Base-by-base conservation (phyloP, 1,140 invertebrate species). In the Atta colombica region DNA sequence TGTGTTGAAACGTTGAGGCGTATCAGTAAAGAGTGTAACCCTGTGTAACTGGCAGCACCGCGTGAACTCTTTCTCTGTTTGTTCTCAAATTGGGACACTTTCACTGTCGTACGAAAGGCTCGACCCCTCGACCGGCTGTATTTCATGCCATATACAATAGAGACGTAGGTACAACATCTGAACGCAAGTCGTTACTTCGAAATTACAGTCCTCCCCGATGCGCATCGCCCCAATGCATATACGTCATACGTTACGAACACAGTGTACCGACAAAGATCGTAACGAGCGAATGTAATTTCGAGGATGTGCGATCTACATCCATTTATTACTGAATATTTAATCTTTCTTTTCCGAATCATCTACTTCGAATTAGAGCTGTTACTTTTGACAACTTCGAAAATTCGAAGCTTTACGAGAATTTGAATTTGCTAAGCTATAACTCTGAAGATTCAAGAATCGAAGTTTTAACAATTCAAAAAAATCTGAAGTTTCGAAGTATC, bases 11-110 rank as follows among this genome's bases (percentile, higher is more conserved):
- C n/a, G 28, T 68, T 63, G 49, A 31, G 49, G 16, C 8, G 31
- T 63, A 60, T 74, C 55, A 53, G 60, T 45, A 66, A 87, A 53
- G 72, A 88, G 82, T 31, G 77, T 68, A 35, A 31, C 39, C 16
- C 14, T 45, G 61, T 45, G 69, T 71, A 78, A 61, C 68, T 71
- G 31, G 53, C 60, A 28, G 49, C 87, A 31, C 71, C 85, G 77
- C 77, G 58, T 49, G 66, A 89, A 84, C 88, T 89, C 89, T 87
- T 85, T 89, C 81, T 72, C 72, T 49, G 55, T n/a, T 61, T 49
- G 55, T n/a, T 61, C 60, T 5, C 72, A 88, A 90, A 90, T 90
- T 90, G 21, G 89, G 89, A 90, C 89, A 90, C 89, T 90, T 90
- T 90, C 89, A 90, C 89, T 90, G 86, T 90, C 89, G 86, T 45